These are phyloP conservation scores for Nematolebias whitei DNA, from an alignment of 2,113 vertebrate genomes.

Conservation along the genomic window DNA sequence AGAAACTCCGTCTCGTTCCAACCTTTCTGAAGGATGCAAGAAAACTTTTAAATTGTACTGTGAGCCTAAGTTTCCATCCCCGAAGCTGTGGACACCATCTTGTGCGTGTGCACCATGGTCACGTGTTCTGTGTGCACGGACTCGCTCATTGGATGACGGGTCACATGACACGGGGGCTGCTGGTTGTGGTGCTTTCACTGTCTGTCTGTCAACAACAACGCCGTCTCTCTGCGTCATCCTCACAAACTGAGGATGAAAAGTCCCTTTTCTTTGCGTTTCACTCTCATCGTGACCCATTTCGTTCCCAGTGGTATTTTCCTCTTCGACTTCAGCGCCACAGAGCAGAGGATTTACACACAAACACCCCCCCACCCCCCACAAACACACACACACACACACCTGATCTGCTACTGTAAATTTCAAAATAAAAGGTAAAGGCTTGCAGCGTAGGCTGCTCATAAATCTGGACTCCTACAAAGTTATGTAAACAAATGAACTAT, in stretches of 20 bases:
- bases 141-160: constrained; percentile 51
- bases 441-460: constrained; percentile 3
- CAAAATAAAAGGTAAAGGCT: not conserved
- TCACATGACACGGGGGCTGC: constrained; percentile 53
- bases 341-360: not conserved
- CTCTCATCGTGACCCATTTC: not conserved
- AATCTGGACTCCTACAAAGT: constrained; percentile 34
- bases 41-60: not conserved
- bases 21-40: not conserved
- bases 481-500: constrained; percentile 47
- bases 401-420: constrained; percentile 17
- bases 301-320: constrained; percentile 25
- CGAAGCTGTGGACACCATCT: constrained; percentile 43
- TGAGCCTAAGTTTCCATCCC: constrained; percentile 13
- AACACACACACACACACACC: constrained; percentile 17
- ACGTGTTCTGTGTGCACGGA: constrained; percentile 56
- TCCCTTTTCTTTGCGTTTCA: constrained; percentile 9
- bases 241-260: constrained; percentile 32
- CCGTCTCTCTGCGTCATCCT: constrained; percentile 15
- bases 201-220: constrained; percentile 25
- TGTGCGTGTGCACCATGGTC: constrained; percentile 31
- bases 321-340: constrained; percentile 12
- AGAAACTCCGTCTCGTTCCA: not conserved
- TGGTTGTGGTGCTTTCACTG: constrained; percentile 25
- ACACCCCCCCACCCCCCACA: too few species aligned